A percentile compares a stretch with the other conserved stretches of the same genome.
phyloP scores from a whole-genome alignment of 1,140 invertebrate genomes.

The Orius insidiosus region DNA sequence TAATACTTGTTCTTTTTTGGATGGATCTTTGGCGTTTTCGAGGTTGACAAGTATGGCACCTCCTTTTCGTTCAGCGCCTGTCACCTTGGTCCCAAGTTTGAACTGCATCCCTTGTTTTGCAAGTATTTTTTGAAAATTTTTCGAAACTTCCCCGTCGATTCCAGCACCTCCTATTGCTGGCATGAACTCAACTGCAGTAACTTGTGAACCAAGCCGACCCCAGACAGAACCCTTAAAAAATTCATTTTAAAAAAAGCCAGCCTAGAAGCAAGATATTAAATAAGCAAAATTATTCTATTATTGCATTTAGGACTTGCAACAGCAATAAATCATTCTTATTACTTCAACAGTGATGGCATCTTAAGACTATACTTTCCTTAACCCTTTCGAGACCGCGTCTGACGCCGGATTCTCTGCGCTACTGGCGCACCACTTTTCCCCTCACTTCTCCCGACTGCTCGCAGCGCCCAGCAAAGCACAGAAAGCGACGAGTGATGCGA shows the following conservation, averaged over 20 bases:
- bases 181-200: constrained; percentile 91
- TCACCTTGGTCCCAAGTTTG: constrained; percentile 90
- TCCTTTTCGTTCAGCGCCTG: constrained; percentile 53
- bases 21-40: constrained; percentile 76
- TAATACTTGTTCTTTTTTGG: constrained; percentile 66
- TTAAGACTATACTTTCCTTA: too few relatives aligned
- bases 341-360: too few relatives aligned
- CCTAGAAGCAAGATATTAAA: neutral
- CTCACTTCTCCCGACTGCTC: too few relatives aligned
- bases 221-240: constrained; percentile 76
- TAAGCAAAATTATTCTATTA: too few relatives aligned
- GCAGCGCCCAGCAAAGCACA: too few relatives aligned
- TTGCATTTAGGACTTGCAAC: too few relatives aligned
- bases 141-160: constrained; percentile 91
- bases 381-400: too few relatives aligned
- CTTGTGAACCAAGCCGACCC: constrained; percentile 79
- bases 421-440: too few relatives aligned
- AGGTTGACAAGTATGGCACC: constrained; percentile 58
- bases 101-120: constrained; percentile 92
- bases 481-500: too few relatives aligned
- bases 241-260: constrained; percentile 15
- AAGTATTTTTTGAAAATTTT: constrained; percentile 85
- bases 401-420: too few relatives aligned
- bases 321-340: too few relatives aligned
- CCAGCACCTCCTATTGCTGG: constrained; percentile 82